Evolutionary conservation across 2,888 invertebrate genomes (phyloP).

Genomic region (Antitype chi): DNA sequence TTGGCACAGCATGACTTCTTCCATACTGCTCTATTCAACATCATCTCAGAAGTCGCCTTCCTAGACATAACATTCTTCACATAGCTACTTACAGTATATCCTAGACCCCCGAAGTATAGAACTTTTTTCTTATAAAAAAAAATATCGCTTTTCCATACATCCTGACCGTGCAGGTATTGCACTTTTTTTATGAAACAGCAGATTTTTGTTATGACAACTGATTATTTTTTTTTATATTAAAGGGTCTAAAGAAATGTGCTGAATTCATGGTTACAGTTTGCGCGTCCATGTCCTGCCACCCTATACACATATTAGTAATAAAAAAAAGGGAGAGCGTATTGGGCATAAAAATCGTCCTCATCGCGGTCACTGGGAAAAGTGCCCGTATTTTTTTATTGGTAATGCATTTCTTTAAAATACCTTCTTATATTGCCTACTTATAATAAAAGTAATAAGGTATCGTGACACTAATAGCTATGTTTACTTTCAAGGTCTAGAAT

Average conservation of each 20-base stretch:
- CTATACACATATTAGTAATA: too few species aligned
- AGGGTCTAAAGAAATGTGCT: too few species aligned
- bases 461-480: neutral
- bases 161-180: too few species aligned
- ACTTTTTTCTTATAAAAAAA: too few species aligned
- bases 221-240: too few species aligned
- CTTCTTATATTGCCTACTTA: neutral
- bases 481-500: constrained; percentile 42
- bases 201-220: too few species aligned
- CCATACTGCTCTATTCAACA: neutral
- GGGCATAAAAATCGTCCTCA: neutral
- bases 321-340: neutral
- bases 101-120: too few species aligned
- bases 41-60: neutral
- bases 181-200: too few species aligned
- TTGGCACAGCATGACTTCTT: neutral
- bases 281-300: too few species aligned
- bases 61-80: neutral
- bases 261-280: too few species aligned
- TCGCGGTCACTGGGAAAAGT: neutral
- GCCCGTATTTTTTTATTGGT: neutral
- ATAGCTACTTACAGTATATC: neutral
- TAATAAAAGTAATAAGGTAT: neutral
- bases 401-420: neutral
- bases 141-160: too few species aligned